Percentiles rank a stretch among this genome's conserved stretches.
Evolutionary conservation across 2,797 vertebrate genomes (phyloP).

Genomic region (Micrastur ruficollis): DNA sequence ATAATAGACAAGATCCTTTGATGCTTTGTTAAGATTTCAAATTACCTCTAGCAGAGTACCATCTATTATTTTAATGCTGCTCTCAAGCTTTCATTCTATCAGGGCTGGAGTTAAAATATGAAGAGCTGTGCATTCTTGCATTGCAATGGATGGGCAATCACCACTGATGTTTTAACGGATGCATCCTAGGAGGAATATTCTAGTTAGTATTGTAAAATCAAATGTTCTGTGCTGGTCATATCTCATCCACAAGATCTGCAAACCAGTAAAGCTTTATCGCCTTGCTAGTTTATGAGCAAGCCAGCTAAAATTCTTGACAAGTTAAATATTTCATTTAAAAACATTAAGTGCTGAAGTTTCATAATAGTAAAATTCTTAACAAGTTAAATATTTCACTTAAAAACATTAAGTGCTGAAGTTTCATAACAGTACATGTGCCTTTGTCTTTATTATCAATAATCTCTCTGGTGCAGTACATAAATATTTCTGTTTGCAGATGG

Average conservation of each 20-base stretch:
- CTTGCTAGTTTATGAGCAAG: neutral
- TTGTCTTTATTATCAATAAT: neutral
- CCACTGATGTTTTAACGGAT: neutral
- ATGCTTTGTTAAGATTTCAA: constrained; percentile 37
- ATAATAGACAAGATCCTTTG: neutral
- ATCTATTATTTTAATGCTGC: neutral
- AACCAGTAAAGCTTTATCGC: neutral
- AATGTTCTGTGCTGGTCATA: neutral
- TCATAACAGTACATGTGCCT: neutral
- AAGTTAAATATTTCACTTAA: neutral
- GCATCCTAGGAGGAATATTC: neutral
- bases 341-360: neutral
- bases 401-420: neutral
- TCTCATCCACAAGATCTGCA: neutral
- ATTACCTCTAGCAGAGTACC: neutral
- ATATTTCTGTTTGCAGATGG: neutral
- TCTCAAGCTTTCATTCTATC: neutral
- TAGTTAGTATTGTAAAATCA: neutral
- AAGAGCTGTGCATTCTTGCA: neutral
- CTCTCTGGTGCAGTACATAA: neutral
- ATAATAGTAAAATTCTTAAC: neutral
- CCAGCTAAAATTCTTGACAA: neutral
- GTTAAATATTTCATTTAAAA: neutral
- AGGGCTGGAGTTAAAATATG: neutral
- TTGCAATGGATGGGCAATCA: neutral